Percentiles rank a stretch among this genome's conserved stretches.
phyloP scores from a whole-genome alignment of 2,113 vertebrate species.

The Cavia porcellus region DNA sequence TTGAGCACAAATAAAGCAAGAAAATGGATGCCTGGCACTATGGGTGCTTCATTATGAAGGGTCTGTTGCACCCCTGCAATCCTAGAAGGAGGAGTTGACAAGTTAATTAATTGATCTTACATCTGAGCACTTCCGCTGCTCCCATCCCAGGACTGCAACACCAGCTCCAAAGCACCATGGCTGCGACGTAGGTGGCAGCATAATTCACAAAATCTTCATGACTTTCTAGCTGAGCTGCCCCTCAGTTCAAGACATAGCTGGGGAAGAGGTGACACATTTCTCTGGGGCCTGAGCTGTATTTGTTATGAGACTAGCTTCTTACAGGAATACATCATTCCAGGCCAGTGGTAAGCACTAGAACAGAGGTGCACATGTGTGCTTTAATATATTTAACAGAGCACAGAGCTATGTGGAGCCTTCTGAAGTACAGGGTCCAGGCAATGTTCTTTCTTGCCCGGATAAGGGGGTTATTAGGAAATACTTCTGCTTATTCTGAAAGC shows the following conservation, averaged over 20 bases:
- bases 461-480: not conserved
- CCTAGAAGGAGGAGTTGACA: constrained; percentile 63
- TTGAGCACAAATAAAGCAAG: constrained; percentile 62
- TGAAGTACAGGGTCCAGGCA: not conserved
- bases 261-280: not conserved
- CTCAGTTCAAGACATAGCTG: not conserved
- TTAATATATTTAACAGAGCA: not conserved
- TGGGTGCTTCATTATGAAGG: constrained; percentile 44
- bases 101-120: constrained; percentile 72
- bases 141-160: not conserved
- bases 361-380: not conserved
- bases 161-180: not conserved
- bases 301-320: not conserved
- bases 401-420: not conserved
- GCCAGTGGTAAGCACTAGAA: not conserved
- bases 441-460: not conserved
- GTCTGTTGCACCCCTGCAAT: not conserved
- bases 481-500: not conserved
- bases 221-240: not conserved
- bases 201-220: not conserved
- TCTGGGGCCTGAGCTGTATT: not conserved
- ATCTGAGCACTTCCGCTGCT: constrained; percentile 44
- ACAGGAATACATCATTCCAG: not conserved
- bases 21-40: constrained; percentile 51
- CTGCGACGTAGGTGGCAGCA: not conserved